Percentiles rank a stretch among this genome's conserved stretches.
These are phyloP conservation scores for Protobothrops mucrosquamatus DNA, from an alignment of 2,113 vertebrate genomes.

Conservation along the genomic window DNA sequence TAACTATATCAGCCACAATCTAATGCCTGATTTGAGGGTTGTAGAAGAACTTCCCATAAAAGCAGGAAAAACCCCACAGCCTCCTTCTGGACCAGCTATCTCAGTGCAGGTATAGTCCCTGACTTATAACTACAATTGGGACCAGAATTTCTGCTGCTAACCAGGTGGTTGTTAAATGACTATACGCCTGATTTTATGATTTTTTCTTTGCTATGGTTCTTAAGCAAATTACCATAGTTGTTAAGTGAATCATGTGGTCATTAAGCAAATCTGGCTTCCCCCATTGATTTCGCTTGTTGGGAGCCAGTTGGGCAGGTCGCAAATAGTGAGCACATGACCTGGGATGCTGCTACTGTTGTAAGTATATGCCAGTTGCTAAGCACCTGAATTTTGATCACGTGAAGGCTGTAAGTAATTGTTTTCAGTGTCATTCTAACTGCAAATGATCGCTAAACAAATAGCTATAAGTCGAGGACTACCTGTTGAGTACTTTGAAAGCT, in stretches of 20 bases:
- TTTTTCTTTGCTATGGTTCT: not conserved
- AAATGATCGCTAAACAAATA: not conserved
- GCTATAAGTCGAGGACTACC: not conserved
- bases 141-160: not conserved
- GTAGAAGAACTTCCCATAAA: not conserved
- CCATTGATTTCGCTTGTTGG: not conserved
- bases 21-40: not conserved
- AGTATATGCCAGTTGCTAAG: not conserved
- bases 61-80: not conserved
- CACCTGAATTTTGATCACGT: not conserved
- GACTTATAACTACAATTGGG: not conserved
- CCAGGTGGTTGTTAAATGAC: not conserved
- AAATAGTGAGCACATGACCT: not conserved
- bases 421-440: not conserved
- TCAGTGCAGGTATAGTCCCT: not conserved
- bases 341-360: not conserved
- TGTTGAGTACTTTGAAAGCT: not conserved
- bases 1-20: not conserved
- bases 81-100: not conserved
- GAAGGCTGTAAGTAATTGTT: not conserved
- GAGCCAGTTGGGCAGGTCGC: not conserved
- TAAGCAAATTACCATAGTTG: not conserved
- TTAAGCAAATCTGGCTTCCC: not conserved
- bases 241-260: not conserved
- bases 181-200: no score